These are phyloP conservation scores for Plebejus argus DNA, from an alignment of 2,888 invertebrate species.

Conservation along the genomic window DNA sequence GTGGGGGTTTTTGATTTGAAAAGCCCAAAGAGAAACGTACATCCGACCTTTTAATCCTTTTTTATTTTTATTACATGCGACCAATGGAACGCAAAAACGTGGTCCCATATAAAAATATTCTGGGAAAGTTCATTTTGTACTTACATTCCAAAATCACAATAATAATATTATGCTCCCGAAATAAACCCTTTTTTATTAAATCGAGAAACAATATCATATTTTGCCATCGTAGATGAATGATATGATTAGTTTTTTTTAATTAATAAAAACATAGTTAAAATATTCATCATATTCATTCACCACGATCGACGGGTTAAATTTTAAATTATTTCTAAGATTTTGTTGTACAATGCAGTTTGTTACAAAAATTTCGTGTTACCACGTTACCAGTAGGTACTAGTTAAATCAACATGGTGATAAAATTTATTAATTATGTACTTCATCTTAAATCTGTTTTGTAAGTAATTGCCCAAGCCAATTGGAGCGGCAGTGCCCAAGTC, in stretches of 20 bases:
- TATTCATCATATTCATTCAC: no score
- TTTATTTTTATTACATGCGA: not conserved
- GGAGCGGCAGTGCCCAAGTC: no score
- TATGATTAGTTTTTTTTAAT: not conserved
- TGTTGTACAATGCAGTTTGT: no score
- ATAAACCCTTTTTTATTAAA: constrained; percentile 9
- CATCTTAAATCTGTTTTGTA: no score
- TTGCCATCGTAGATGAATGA: not conserved
- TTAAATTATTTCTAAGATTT: no score
- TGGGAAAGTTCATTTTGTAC: not conserved
- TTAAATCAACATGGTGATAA: no score
- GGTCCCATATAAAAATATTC: not conserved
- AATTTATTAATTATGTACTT: no score
- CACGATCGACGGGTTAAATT: no score
- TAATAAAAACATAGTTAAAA: not conserved
- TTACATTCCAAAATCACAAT: not conserved
- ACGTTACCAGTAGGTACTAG: no score
- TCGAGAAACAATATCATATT: not conserved
- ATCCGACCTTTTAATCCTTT: not conserved
- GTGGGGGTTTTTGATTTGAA: constrained; percentile 29
- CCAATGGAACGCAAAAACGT: not conserved
- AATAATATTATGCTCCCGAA: not conserved
- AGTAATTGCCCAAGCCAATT: no score
- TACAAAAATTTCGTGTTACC: no score
- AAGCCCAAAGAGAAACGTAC: constrained; percentile 13